phyloP scores from a whole-genome alignment of 2,888 invertebrate species.

The Coenonympha arcania region DNA sequence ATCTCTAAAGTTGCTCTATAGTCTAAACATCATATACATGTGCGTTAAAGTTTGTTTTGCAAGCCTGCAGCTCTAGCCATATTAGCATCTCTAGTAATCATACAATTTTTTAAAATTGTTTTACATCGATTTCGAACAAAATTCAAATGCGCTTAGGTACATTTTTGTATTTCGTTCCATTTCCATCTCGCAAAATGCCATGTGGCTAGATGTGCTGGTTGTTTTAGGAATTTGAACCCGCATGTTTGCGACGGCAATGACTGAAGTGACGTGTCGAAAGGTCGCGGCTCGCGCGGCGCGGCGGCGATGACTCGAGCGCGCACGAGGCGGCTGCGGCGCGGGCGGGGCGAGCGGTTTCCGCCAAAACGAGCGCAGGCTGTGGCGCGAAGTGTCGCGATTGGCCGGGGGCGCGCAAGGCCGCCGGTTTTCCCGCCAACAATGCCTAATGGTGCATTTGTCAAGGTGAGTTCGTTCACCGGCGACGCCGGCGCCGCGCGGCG shows the following conservation, averaged over 20 bases:
- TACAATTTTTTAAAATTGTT: too few species aligned
- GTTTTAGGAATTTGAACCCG: constrained; percentile 19
- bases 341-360: constrained; percentile 49
- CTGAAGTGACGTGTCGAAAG: constrained; percentile 32
- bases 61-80: too few species aligned
- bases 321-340: constrained; percentile 38
- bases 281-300: constrained; percentile 38
- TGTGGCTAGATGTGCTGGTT: background rate
- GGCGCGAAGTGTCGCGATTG: constrained; percentile 70
- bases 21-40: too few species aligned
- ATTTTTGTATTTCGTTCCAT: too few species aligned
- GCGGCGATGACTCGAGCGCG: constrained; percentile 34
- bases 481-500: constrained; percentile 53
- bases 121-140: too few species aligned
- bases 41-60: too few species aligned
- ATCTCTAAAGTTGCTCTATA: too few species aligned
- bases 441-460: constrained; percentile 76
- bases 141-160: too few species aligned
- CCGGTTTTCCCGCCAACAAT: constrained; percentile 75
- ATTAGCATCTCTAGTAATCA: too few species aligned
- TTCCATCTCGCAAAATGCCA: too few species aligned
- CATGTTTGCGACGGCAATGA: constrained; percentile 22
- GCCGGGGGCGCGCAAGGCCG: constrained; percentile 66
- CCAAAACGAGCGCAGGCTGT: constrained; percentile 70
- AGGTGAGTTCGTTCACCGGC: constrained; percentile 75